Conservation (phyloP, 2,113 vertebrate genomes). For the Cygnus atratus region DNA sequence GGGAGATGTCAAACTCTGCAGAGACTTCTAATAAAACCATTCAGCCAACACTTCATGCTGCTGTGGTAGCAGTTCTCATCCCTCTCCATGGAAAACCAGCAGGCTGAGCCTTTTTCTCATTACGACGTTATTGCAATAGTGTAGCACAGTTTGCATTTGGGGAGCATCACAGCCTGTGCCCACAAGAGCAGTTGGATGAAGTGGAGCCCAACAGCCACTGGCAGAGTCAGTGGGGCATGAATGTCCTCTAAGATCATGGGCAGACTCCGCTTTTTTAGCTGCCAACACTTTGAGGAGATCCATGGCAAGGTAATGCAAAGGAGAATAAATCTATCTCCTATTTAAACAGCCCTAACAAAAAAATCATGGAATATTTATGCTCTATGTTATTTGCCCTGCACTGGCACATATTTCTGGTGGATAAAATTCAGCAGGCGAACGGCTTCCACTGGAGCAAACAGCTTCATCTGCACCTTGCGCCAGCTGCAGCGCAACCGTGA, state of each 20-base stretch:
- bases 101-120: not conserved
- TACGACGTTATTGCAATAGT: not conserved
- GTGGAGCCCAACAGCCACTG: not conserved
- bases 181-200: not conserved
- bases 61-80: not conserved
- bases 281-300: not conserved
- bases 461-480: not conserved
- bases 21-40: not conserved
- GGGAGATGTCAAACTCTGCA: not conserved
- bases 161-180: not conserved
- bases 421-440: not conserved
- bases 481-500: not conserved
- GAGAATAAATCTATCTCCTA: conserved; percentile 2
- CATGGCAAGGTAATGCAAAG: not conserved
- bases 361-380: not conserved
- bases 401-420: not conserved
- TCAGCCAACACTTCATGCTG: not conserved
- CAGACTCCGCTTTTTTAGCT: not conserved
- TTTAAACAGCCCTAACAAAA: not conserved
- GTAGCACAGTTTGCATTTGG: not conserved
- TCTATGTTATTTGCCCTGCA: not conserved
- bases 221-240: not conserved
- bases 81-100: not conserved
- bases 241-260: not conserved
- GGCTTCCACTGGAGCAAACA: not conserved